Base-by-base conservation (phyloP, 2,888 invertebrate genomes). In the Tenthredo scrophulariae region DNA sequence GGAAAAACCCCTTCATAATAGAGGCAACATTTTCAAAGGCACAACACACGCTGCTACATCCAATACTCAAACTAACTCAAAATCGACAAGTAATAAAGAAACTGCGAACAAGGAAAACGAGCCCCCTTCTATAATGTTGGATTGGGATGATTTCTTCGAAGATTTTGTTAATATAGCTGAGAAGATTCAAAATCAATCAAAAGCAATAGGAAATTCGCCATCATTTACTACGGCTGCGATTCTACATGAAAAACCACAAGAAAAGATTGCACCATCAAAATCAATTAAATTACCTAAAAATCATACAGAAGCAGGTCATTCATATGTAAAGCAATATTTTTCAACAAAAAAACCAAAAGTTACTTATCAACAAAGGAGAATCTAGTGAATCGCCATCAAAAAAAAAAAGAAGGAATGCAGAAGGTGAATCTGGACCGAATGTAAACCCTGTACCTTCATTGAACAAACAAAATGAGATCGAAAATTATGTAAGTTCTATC, bases 1-100 rank as follows among this genome's bases (percentile, higher is more conserved):
- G n/a, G 85, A 85, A 85, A 86, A 85, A 79, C 84, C 86, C 33
- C n/a, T 82, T 15, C 67, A 84, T 18, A 86, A 75, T 46, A 74
- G 84, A 72, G 43, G 83, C 74, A 85, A 83, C 40, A 85, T 86
- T 67, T 86, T 54, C 65, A 77, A 86, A 13, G 58, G 85, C 26
- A 86, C 83, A 67, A 85, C 83, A 40, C 82, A 75, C 46, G 65
- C 82, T 74, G 75, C 84, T 84, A 54, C 75, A 46, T 77, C 84
- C 58, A 26, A 84, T 67, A 65, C 85, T n/a, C 62, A 62, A 74
- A 77, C 67, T 13, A 67, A 75, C 54, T 84, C 82, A 50, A 72
- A 86, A 43, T 62, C 26, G 43, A 43, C 82, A 9, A 85, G 22
- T 85, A 75, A 85, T 54, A 80, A 43, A 40, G 37, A 67, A 37